These are phyloP conservation scores for Alexandromys fortis DNA, from an alignment of 2,113 vertebrate species.

Conservation along the genomic window DNA sequence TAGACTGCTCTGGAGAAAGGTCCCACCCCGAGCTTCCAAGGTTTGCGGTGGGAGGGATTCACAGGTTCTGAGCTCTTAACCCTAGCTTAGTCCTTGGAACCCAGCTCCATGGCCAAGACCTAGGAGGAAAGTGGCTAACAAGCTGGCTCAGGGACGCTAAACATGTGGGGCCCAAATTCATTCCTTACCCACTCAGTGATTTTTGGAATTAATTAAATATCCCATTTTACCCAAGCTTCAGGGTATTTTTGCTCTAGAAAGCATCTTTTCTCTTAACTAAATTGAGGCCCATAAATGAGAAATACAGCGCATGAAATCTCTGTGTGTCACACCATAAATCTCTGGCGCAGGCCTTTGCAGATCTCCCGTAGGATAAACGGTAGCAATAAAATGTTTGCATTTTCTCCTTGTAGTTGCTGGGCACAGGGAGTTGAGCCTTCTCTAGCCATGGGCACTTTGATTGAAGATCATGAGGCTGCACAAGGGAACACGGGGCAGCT, in stretches of 20 bases:
- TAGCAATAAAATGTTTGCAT: slow-evolving; percentile 75
- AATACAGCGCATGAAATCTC: slow-evolving; percentile 74
- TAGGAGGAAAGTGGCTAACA: not conserved
- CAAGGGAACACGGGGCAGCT: not conserved
- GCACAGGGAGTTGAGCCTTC: slow-evolving; percentile 47
- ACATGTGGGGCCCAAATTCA: slow-evolving; percentile 13
- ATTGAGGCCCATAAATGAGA: slow-evolving; percentile 80
- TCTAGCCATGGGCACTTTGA: slow-evolving; percentile 1
- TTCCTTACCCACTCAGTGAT: not conserved
- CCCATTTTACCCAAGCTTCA: slow-evolving; percentile 56
- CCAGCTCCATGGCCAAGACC: not conserved
- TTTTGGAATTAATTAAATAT: slow-evolving; percentile 63
- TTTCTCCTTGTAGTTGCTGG: slow-evolving; percentile 51
- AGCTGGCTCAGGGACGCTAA: slow-evolving; percentile 3
- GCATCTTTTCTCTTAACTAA: slow-evolving; percentile 79
- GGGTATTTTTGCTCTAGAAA: slow-evolving; percentile 70
- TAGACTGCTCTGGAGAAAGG: not conserved
- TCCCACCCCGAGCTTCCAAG: not conserved
- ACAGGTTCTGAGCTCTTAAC: not conserved
- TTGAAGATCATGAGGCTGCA: slow-evolving; percentile 11
- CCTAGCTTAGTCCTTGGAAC: not conserved
- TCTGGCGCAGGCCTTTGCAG: slow-evolving; percentile 67
- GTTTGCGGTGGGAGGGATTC: not conserved
- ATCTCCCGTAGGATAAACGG: slow-evolving; percentile 76
- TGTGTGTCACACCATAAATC: slow-evolving; percentile 77